These are phyloP conservation scores for Madoqua kirkii DNA, from an alignment of 2,113 vertebrate genomes.

Conservation along the genomic window DNA sequence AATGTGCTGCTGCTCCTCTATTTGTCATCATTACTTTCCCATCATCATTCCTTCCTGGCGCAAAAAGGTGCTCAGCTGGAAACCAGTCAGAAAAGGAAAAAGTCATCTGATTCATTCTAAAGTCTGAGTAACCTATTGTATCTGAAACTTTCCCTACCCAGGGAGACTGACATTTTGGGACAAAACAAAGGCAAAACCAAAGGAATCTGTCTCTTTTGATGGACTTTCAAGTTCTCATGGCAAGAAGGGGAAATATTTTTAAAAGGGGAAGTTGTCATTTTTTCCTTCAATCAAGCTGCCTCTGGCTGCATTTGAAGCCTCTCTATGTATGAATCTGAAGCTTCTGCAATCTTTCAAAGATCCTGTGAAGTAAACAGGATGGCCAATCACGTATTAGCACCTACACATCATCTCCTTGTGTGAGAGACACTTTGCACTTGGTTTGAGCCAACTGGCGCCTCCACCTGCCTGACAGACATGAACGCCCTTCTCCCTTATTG, in stretches of 20 bases:
- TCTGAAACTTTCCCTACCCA: background rate
- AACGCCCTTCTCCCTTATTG: background rate
- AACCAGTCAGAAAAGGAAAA: background rate
- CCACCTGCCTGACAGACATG: accelerated
- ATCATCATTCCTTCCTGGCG: background rate
- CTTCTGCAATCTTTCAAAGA: background rate
- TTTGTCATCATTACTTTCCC: background rate
- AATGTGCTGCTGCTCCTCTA: background rate
- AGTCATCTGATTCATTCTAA: background rate
- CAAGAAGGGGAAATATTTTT: background rate
- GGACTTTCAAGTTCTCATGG: slow-evolving; percentile 25
- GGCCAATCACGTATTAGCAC: background rate
- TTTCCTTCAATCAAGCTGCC: background rate
- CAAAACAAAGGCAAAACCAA: slow-evolving; percentile 19
- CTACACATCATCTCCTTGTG: accelerated
- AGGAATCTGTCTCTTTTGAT: background rate
- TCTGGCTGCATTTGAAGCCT: background rate
- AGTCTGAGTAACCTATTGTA: background rate
- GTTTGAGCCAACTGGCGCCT: background rate
- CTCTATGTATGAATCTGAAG: background rate
- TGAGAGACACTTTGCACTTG: background rate
- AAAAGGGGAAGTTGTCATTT: background rate
- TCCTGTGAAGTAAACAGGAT: background rate
- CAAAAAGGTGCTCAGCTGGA: background rate
- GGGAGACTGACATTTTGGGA: background rate